Evolutionary conservation across 2,797 vertebrate genomes (phyloP).

Genomic region (Diceros bicornis): DNA sequence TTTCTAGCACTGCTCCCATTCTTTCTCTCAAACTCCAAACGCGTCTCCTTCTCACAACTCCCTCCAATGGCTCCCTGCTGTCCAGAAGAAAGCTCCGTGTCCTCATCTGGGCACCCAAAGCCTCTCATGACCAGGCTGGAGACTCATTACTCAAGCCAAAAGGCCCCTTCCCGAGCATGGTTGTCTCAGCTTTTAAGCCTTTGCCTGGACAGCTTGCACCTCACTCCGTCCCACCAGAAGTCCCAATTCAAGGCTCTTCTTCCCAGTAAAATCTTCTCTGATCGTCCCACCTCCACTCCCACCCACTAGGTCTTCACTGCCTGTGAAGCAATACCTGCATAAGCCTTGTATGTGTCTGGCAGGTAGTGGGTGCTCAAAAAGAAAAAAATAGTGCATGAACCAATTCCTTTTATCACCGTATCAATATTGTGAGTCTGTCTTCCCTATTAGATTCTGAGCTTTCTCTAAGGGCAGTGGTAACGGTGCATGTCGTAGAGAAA

Average conservation of each 20-base stretch:
- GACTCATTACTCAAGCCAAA: background rate
- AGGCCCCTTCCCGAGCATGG: background rate
- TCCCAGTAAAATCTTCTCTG: background rate
- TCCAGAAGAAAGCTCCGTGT: background rate
- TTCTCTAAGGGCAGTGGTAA: background rate
- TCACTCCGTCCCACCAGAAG: background rate
- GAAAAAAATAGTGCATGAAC: background rate
- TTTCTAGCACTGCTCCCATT: background rate
- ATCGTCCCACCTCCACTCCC: background rate
- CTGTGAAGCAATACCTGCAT: background rate
- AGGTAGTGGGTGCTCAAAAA: background rate
- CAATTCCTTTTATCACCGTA: background rate
- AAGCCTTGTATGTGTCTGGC: background rate
- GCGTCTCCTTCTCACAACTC: background rate
- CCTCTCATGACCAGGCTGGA: background rate
- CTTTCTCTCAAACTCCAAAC: background rate
- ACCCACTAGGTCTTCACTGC: background rate
- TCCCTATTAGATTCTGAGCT: background rate
- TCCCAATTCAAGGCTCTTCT: background rate
- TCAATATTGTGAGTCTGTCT: background rate
- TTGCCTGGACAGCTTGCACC: background rate
- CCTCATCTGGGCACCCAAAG: background rate
- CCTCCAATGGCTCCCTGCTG: background rate
- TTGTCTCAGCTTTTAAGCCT: background rate
- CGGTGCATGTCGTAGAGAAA: background rate